Evolutionary conservation across 2,888 invertebrate species (phyloP).

Genomic region (Eristalis arbustorum): DNA sequence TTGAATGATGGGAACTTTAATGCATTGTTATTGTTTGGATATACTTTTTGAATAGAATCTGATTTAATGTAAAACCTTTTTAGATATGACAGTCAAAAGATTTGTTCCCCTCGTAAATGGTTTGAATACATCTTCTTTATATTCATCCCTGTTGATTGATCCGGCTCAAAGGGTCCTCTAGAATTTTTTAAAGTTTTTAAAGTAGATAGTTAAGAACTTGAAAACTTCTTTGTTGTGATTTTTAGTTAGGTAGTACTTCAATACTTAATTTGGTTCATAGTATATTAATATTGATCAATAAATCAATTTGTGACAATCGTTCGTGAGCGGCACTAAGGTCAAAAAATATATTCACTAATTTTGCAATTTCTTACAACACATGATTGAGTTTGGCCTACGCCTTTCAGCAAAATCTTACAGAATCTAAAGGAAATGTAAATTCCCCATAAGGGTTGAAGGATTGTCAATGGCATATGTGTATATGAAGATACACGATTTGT

Average conservation of each 20-base stretch:
- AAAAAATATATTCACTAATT: no score
- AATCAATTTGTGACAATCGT: neutral
- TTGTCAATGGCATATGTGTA: no score
- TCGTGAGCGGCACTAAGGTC: no score
- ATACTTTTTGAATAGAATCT: conserved; percentile 39
- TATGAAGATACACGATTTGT: no score
- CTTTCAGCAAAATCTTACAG: neutral
- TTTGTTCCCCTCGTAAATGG: conserved; percentile 19
- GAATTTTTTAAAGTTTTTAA: neutral
- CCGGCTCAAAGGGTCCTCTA: neutral
- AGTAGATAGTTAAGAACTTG: neutral
- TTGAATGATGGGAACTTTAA: conserved; percentile 43
- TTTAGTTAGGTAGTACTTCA: neutral
- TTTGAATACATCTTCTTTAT: conserved; percentile 24
- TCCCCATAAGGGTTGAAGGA: neutral
- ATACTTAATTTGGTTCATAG: neutral
- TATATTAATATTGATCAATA: neutral
- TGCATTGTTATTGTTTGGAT: conserved; percentile 64
- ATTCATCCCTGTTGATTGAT: neutral
- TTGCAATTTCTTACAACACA: no score
- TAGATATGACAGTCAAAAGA: conserved; percentile 15
- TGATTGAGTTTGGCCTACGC: no score
- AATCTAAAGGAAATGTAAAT: neutral
- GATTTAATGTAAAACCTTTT: conserved; percentile 29
- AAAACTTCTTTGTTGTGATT: neutral